Evolutionary conservation across 2,888 invertebrate genomes (phyloP), one percentile per base, ranked within the genome.

Genomic region (Alcis repandata): DNA sequence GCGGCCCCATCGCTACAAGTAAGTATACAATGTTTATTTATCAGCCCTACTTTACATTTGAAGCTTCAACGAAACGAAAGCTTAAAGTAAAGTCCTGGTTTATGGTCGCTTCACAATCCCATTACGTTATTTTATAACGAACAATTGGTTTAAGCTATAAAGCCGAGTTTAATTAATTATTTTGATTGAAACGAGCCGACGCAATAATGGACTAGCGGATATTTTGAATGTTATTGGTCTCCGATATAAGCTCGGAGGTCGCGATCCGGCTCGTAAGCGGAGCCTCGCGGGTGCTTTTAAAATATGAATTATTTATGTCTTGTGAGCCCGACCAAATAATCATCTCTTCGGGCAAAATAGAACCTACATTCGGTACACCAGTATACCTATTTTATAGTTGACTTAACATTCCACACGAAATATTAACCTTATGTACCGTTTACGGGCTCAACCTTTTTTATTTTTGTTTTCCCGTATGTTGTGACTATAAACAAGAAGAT

Each of bases 1-100:
- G 98, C 87, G 98, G 98, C 53, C 98, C 98, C 20, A 95, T 98
- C 73, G 94, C 97, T 69, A 95, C 97, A 80, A 98, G 98, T 98
- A 95, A 96, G 96, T 95, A 69, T 53, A 46, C 22, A 46, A 27
- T 33, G 51, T 67, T 63, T 59, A 62, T 63, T 59, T 66, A 62
- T 67, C 32, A 53, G 17, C 19, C 3, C 51, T 51, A 46, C 53
- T 49, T 59, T 59, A 59, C 54, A 51, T 59, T 32, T n/a, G n/a
- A 48, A 63, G 53, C 46, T 63, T 59, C 49, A 59, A 54, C 33
- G 27, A 41, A 64, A 56, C 49, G 17, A 43, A 43, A 54, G 59
- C 63, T 64, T 49, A 52, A 46, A 48, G 32, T 45, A 58, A 68
- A 67, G 36, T 49, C 45, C 45, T 52, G 51, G 66, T 68, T 70